Evolutionary conservation across 2,888 invertebrate genomes (phyloP).

Genomic region (Pollenia griseotomentosa): DNA sequence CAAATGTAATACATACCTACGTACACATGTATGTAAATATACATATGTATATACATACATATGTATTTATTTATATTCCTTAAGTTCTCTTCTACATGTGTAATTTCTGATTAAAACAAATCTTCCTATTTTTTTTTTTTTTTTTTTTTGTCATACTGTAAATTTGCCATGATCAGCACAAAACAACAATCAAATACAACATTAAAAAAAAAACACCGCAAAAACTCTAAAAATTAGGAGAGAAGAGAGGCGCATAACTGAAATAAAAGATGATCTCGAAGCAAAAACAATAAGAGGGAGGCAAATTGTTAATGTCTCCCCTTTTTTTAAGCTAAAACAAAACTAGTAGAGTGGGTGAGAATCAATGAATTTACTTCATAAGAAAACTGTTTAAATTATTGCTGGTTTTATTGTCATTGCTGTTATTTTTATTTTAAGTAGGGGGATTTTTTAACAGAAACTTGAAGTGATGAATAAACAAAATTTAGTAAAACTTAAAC

Average conservation of each 20-base stretch:
- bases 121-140: not conserved
- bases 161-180: conserved; percentile 52
- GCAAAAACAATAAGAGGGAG: conserved; percentile 1
- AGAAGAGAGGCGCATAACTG: not conserved
- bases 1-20: not conserved
- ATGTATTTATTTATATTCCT: not conserved
- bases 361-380: conserved; percentile 62
- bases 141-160: conserved; percentile 4
- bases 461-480: conserved; percentile 66
- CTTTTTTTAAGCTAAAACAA: conserved; percentile 8
- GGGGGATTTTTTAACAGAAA: conserved; percentile 50
- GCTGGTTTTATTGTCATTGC: conserved; percentile 13
- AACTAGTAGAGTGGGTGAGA: conserved; percentile 55
- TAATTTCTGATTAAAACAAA: not conserved
- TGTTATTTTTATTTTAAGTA: not conserved
- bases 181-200: conserved; percentile 27
- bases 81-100: conserved; percentile 7
- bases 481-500: conserved; percentile 10
- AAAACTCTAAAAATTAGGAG: conserved; percentile 26
- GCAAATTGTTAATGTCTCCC: conserved; percentile 1
- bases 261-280: conserved; percentile 22
- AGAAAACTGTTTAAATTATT: conserved; percentile 34
- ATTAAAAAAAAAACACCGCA: not conserved
- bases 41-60: not conserved
- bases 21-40: not conserved